phyloP scores from a whole-genome alignment of 2,113 vertebrate genomes.

The Perognathus longimembris region DNA sequence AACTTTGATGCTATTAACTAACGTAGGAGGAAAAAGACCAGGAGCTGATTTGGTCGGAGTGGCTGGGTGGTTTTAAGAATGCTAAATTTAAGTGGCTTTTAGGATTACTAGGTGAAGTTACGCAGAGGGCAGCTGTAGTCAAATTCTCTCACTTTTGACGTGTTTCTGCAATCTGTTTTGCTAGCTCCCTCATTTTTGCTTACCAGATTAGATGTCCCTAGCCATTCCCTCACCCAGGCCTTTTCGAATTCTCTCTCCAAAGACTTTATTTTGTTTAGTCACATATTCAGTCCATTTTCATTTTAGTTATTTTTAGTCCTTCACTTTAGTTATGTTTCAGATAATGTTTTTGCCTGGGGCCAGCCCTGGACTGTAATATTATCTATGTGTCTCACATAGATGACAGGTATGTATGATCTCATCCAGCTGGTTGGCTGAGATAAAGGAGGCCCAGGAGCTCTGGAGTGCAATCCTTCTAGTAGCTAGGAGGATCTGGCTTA shows the following conservation, averaged over 20 bases:
- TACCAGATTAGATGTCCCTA: neutral
- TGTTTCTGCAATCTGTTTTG: neutral
- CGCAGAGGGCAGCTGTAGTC: neutral
- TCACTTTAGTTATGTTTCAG: too few species aligned
- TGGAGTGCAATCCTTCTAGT: too few species aligned
- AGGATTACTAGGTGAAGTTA: neutral
- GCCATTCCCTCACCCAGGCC: neutral
- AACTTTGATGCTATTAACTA: slow-evolving; percentile 17
- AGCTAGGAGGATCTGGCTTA: neutral
- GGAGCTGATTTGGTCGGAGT: neutral
- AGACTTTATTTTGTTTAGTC: too few species aligned
- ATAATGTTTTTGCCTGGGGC: too few species aligned
- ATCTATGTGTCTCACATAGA: too few species aligned
- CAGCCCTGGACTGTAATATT: too few species aligned
- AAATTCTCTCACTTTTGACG: neutral
- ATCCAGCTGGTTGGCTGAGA: too few species aligned
- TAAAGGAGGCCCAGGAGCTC: too few species aligned
- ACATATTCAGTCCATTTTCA: too few species aligned
- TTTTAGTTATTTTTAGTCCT: too few species aligned
- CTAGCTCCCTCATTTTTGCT: neutral
- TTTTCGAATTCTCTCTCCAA: neutral
- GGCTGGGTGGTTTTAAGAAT: neutral
- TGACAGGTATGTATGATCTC: too few species aligned
- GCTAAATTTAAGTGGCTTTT: neutral
- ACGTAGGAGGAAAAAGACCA: neutral